Base-by-base conservation (phyloP, 2,888 invertebrate species). In the Dicyrtoma fusca region DNA sequence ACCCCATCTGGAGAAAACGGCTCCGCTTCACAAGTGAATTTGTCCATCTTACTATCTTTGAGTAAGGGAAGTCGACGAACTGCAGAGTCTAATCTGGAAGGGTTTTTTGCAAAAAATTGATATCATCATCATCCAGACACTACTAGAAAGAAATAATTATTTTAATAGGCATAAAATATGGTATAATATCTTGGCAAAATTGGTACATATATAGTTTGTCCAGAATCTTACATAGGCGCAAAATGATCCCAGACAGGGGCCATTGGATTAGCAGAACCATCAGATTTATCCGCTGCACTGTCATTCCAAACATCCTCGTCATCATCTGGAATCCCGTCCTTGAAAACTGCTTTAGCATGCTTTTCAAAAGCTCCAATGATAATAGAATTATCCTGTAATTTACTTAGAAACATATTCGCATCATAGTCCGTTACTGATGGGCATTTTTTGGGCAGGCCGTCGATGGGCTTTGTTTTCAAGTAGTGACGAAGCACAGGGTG, bases 391-490 rank as follows among this genome's bases (percentile, higher is more conserved):
- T 65, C 65, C 17, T 51, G 4, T 8, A 65, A 19, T 53, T 34
- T 53, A 26, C 17, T 53, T 19, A 51, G 26, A 11, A 19, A 51
- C n/a, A 25, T 51, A 19, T 42, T 19, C n/a, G 65, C 19, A 19
- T 65, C 17, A 21, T n/a, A 25, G 53, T 65, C 65, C 2, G 26
- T 25, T 1, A 65, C 19, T n/a, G 65, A 53, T 17, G 65, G 65
- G 5, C 51, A 53, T 17, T 5, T 53, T 17, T 26, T 51, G 3
- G 51, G 51, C 5, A 65, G 34, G 1, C 14, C 11, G 3, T 34
- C 53, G 11, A 53, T 44, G 2, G 65, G 65, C 13, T 53, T 65
- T n/a, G 65, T 65, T 65, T 19, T 65, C 21, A 65, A 26, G 13
- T 65, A 65, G 19, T 65, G 65, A 11, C 53, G 8, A 21, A 34